phyloP scores from a whole-genome alignment of 2,888 invertebrate genomes.

The Podabrus alpinus region DNA sequence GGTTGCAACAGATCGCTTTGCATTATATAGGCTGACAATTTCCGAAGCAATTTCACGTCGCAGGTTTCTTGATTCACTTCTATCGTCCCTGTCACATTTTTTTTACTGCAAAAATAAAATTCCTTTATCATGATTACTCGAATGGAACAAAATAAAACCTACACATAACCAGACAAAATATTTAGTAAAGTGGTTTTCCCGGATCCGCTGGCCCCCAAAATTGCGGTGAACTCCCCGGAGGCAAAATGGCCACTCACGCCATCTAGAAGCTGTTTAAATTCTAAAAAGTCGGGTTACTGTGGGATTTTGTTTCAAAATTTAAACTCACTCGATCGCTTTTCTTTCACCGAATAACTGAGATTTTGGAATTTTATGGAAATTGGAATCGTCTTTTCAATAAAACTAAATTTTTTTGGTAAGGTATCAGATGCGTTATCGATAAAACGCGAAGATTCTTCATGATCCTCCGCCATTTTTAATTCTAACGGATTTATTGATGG shows the following conservation, averaged over 20 bases:
- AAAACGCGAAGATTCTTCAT: background rate
- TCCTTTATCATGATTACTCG: too few relatives aligned
- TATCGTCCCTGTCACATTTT: background rate
- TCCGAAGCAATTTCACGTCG: background rate
- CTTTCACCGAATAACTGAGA: constrained; percentile 60
- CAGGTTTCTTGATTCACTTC: background rate
- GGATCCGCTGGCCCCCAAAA: constrained; percentile 79
- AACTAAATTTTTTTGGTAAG: background rate
- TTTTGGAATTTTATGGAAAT: constrained; percentile 66
- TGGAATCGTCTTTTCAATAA: constrained; percentile 55
- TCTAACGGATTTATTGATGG: background rate
- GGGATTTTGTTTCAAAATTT: background rate
- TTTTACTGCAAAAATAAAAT: background rate
- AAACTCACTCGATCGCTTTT: constrained; percentile 43
- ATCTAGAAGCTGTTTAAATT: constrained; percentile 58
- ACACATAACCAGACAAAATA: constrained; percentile 78
- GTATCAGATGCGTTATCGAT: background rate
- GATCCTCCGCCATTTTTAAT: background rate
- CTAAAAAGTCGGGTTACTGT: constrained; percentile 42
- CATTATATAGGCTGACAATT: background rate
- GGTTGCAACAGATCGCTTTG: background rate
- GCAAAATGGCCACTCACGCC: constrained; percentile 64
- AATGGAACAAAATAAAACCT: constrained; percentile 45
- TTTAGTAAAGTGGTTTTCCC: constrained; percentile 77
- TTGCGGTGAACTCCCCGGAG: constrained; percentile 69